Conservation (phyloP, 2,113 vertebrate genomes). For the Urocynchramus pylzowi region DNA sequence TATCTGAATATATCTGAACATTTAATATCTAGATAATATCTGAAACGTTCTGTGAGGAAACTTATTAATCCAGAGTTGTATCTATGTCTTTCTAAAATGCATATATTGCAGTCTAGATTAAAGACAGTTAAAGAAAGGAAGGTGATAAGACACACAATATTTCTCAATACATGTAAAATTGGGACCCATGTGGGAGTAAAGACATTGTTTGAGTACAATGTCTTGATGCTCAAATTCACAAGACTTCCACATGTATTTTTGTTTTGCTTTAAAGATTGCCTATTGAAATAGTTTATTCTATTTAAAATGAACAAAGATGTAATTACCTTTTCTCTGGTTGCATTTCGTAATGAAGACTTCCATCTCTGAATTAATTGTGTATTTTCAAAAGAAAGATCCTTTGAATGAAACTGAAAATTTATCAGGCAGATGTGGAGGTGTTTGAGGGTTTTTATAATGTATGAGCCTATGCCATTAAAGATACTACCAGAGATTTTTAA, state of each 20-base stretch:
- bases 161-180: neutral
- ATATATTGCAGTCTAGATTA: neutral
- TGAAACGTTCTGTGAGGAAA: neutral
- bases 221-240: neutral
- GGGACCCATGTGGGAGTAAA: neutral
- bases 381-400: neutral
- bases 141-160: neutral
- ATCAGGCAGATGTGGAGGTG: neutral
- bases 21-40: neutral
- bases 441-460: neutral
- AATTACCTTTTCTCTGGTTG: neutral
- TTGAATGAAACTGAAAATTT: neutral
- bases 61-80: neutral
- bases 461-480: neutral
- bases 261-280: neutral
- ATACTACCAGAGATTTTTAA: neutral
- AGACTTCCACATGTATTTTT: neutral
- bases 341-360: neutral
- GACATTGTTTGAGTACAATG: neutral
- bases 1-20: neutral
- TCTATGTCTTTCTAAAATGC: neutral
- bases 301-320: neutral
- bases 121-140: neutral
- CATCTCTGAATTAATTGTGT: neutral
- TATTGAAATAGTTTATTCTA: neutral